Percentiles rank a stretch among this genome's conserved stretches.
phyloP scores from a whole-genome alignment of 1,140 invertebrate genomes.

The Drosophila carrolli region DNA sequence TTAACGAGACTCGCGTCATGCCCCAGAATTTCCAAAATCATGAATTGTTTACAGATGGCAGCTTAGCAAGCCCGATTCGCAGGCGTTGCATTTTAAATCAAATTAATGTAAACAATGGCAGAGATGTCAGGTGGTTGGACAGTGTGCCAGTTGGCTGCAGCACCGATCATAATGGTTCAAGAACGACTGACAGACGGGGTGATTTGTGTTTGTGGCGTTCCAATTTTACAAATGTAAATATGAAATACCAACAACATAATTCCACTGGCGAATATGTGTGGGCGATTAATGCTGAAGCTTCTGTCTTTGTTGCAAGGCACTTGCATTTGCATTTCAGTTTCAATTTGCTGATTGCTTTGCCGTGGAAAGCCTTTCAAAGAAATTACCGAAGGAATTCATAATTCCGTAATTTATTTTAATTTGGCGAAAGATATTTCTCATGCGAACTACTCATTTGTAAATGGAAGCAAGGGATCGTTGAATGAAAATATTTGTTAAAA shows the following conservation, averaged over 20 bases:
- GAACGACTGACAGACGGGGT: not conserved
- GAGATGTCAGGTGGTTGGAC: slow-evolving; percentile 47
- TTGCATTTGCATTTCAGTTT: slow-evolving; percentile 31
- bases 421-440: no score
- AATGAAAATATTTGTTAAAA: no score
- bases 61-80: slow-evolving; percentile 39
- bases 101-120: slow-evolving; percentile 73
- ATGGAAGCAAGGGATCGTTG: no score
- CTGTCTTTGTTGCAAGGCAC: slow-evolving; percentile 4
- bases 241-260: slow-evolving; percentile 38
- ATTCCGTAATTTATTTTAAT: slow-evolving; percentile 5
- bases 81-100: slow-evolving; percentile 64
- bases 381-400: slow-evolving; percentile 2
- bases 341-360: slow-evolving; percentile 32
- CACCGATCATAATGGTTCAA: slow-evolving; percentile 15
- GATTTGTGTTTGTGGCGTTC: slow-evolving; percentile 19
- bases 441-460: no score
- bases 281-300: slow-evolving; percentile 21
- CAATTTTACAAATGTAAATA: slow-evolving; percentile 49
- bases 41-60: slow-evolving; percentile 58
- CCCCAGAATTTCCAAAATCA: slow-evolving; percentile 43
- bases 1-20: slow-evolving; percentile 48
- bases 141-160: slow-evolving; percentile 24
- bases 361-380: slow-evolving; percentile 4
- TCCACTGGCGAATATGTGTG: slow-evolving; percentile 23